Conservation (phyloP, 2,888 invertebrate genomes). For the Drosophila peninsularis region DNA sequence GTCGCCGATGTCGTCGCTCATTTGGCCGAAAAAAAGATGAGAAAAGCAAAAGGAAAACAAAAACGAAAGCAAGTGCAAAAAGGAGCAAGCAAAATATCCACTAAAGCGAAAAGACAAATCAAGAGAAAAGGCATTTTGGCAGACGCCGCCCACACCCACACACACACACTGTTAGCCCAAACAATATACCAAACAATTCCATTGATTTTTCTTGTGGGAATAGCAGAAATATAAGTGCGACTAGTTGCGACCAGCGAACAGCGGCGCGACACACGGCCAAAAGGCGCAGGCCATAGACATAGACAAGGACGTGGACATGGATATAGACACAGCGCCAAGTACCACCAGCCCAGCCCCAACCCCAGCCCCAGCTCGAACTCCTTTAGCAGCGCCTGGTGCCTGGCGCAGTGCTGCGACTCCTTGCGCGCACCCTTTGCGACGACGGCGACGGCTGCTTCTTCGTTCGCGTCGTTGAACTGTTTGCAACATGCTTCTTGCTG, state of each 20-base stretch:
- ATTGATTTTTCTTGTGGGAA: conserved; percentile 80
- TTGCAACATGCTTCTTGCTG: conserved; percentile 61
- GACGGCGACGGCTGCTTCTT: conserved; percentile 44
- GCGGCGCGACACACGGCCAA: conserved; percentile 20
- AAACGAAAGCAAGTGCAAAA: conserved; percentile 26
- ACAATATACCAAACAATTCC: conserved; percentile 77
- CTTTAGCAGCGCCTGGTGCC: not conserved
- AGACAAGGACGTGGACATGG: conserved; percentile 36
- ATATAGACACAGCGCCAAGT: conserved; percentile 32
- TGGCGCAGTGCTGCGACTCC: conserved; percentile 16
- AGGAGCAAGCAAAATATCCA: conserved; percentile 33
- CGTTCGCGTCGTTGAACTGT: conserved; percentile 74
- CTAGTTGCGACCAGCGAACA: conserved; percentile 20
- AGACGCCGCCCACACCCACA: conserved; percentile 9
- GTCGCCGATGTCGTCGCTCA: conserved; percentile 68
- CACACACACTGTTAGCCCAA: conserved; percentile 26
- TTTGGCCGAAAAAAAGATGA: conserved; percentile 40
- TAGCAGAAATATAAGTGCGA: conserved; percentile 53
- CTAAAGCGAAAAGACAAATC: conserved; percentile 53
- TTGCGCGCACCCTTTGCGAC: conserved; percentile 40
- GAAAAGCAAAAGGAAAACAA: conserved; percentile 16
- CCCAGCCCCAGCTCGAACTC: not conserved
- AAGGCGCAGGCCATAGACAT: conserved; percentile 43
- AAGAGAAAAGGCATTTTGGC: conserved; percentile 51
- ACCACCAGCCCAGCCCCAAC: not conserved